Base-by-base conservation (phyloP, 1,140 invertebrate species). In the Bombus fervidus region DNA sequence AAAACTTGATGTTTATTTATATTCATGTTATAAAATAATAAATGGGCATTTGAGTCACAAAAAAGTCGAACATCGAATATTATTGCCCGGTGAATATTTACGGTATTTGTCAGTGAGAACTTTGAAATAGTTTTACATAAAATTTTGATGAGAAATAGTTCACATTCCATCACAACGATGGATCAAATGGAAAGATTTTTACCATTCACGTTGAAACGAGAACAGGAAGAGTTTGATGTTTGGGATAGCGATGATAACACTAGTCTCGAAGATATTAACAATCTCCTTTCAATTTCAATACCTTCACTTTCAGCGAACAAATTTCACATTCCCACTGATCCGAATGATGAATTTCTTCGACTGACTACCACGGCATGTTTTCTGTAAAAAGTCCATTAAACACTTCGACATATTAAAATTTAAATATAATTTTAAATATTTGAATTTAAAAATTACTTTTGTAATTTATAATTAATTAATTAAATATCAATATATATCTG, bases 331-430 rank as follows among this genome's bases (percentile, higher is more conserved):
- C 34, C 59, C 6, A 43, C 39, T 8, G 85, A 90, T 81, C 76
- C 74, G 6, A 90, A 81, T n/a, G 82, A 91, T 43, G 91, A 93
- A 53, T 93, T 92, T 75, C 82, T 93, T 78, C 89, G 83, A 37
- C 84, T 93, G 28, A 93, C 92, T 28, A 86, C 91, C 41, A 92
- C 89, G 93, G 93, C 83, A 90, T 8, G 85, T 88, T 76, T 80
- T 22, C 43, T 57, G 9, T 57, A 47, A 10, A 81, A 37, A 59
- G 82, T 47, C 3, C 3, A 64, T 37, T 43, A 41, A 71, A 43
- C 84, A 64, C 18, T 64, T n/a, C 4, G 2, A 57, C 59, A 13
- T n/a, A n/a, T 78, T 39, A 59, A 59, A 59, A 1, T 72, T 62
- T 53, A 43, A 39, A 34, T 53, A 31, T 2, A 34, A 25, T 64